Percentiles rank a stretch among this genome's conserved stretches.
phyloP scores from a whole-genome alignment of 2,797 vertebrate species.

The Harpagifer antarcticus region DNA sequence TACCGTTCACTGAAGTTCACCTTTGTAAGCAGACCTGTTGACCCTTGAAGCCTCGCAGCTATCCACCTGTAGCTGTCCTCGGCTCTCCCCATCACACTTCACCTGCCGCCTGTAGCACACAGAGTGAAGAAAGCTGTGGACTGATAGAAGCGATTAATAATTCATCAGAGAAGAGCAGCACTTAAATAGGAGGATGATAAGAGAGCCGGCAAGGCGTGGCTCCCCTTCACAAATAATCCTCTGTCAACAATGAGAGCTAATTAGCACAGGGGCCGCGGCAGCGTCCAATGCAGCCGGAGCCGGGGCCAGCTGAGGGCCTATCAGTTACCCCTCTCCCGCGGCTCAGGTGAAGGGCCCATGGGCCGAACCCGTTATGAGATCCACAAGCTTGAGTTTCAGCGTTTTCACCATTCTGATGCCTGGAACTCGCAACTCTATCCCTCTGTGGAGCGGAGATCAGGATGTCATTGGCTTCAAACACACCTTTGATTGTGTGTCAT shows the following conservation, averaged over 20 bases:
- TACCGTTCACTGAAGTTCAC: slow-evolving; percentile 9
- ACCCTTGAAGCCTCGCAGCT: slow-evolving; percentile 46
- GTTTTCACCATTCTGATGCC: slow-evolving; percentile 85
- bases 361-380: slow-evolving; percentile 83
- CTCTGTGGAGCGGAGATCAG: slow-evolving; percentile 75
- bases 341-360: slow-evolving; percentile 78
- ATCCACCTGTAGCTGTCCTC: slow-evolving; percentile 30
- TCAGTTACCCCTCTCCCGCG: slow-evolving; percentile 82
- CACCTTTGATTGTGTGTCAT: slow-evolving; percentile 76
- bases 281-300: slow-evolving; percentile 61
- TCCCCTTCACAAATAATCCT: slow-evolving; percentile 75
- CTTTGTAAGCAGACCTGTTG: slow-evolving; percentile 50
- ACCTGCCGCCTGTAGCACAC: slow-evolving; percentile 16
- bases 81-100: slow-evolving; percentile 35
- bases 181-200: slow-evolving; percentile 69
- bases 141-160: slow-evolving; percentile 73
- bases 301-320: slow-evolving; percentile 68
- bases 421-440: slow-evolving; percentile 82
- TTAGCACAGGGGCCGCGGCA: slow-evolving; percentile 71
- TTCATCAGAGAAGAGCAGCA: slow-evolving; percentile 64
- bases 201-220: slow-evolving; percentile 59
- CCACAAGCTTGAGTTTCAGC: slow-evolving; percentile 83
- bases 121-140: slow-evolving; percentile 65
- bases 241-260: slow-evolving; percentile 80
- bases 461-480: slow-evolving; percentile 78